Evolutionary conservation across 1,140 invertebrate species (phyloP), one percentile per base, ranked within the genome.

Genomic region (Pomacea maculata): DNA sequence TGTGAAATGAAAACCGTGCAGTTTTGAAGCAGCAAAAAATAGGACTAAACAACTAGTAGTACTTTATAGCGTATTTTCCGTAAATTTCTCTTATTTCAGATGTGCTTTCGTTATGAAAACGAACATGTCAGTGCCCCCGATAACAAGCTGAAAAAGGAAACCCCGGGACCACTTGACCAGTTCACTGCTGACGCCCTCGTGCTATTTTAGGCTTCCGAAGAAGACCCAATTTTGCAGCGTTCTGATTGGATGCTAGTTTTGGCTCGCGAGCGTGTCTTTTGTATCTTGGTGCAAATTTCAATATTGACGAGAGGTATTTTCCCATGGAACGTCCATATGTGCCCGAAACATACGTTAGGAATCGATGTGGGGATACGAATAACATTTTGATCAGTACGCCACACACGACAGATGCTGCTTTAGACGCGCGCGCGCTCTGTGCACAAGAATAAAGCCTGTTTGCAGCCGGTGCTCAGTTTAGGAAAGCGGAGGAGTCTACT

Each of bases 231-330:
- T 65, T 19, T 55, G 12, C 12, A 63, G 57, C 29, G 8, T 17
- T 80, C 72, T 80, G 61, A 73, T 80, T 80, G 78, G 72, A 55
- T 75, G 25, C 34, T 55, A 21, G 15, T 75, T 54, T 19, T 52
- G 54, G 74, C 17, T 19, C 34, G 34, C 70, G 55, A 67, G 76
- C 80, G 75, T 81, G 80, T 75, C 74, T 81, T 71, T 70, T 55
- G 52, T 67, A 55, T 70, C 75, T 73, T 78, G 75, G 75, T 70
- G 45, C 63, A 15, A 15, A 65, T 34, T 64, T 63, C 54, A 54
- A 74, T 12, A 21, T 45, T 29, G 55, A 10, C 63, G 17, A n/a
- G 19, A 21, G 15, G 11, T 54, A 57, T 74, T 15, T n/a, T 63
- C 70, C 14, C 7, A 61, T 34, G 17, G n/a, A 61, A 4, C n/a